phyloP scores from a whole-genome alignment of 2,888 invertebrate species.

The Melanostoma mellinum region DNA sequence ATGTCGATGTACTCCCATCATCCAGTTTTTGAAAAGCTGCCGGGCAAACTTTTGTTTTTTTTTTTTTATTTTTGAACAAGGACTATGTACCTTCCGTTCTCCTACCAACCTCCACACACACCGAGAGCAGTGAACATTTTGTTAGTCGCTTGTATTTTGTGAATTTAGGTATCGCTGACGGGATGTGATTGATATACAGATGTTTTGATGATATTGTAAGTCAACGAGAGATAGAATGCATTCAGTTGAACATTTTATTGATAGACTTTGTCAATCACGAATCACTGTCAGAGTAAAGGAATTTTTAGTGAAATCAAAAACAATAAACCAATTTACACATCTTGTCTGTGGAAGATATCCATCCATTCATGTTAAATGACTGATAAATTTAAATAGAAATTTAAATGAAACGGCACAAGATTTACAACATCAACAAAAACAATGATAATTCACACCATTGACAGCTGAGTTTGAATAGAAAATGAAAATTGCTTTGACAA shows the following conservation, averaged over 20 bases:
- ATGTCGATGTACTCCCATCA: neutral
- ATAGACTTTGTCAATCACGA: constrained; percentile 32
- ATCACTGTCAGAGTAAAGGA: constrained; percentile 41
- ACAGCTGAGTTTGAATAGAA: constrained; percentile 2
- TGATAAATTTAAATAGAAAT: constrained; percentile 19
- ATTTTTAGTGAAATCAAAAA: constrained; percentile 8
- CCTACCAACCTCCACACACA: neutral
- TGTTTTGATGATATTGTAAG: constrained; percentile 27
- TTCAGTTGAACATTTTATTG: constrained; percentile 34
- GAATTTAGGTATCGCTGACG: constrained; percentile 14
- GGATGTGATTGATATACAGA: constrained; percentile 54
- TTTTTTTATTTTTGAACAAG: neutral
- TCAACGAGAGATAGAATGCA: constrained; percentile 17
- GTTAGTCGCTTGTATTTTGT: neutral
- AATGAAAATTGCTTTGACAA: constrained; percentile 41
- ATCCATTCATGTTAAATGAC: constrained; percentile 10
- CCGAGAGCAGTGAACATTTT: neutral
- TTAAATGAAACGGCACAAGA: constrained; percentile 19
- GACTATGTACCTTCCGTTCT: constrained; percentile 4
- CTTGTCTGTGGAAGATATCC: neutral
- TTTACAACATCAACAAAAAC: neutral
- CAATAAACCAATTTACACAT: neutral
- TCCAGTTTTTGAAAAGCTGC: constrained; percentile 13
- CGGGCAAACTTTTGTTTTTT: constrained; percentile 18
- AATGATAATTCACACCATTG: constrained; percentile 30